Evolutionary conservation across 2,888 invertebrate genomes (phyloP), one percentile per base, ranked within the genome.

Genomic region (Pseudolycoriella hygida): DNA sequence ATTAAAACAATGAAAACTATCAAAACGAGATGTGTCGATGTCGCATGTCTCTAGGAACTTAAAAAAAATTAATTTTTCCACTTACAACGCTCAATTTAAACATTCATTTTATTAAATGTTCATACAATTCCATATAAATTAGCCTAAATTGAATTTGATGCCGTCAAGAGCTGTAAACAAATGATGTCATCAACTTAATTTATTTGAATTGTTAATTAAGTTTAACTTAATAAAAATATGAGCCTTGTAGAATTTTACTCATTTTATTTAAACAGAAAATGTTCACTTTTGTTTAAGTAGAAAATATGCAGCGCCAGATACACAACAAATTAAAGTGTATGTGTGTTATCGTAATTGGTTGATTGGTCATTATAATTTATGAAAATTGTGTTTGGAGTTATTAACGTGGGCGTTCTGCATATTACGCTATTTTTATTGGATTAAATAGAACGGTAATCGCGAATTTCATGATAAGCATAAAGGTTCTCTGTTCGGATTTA

Each of bases 81-180:
- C 14, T 17, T 38, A 17, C 38, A 25, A 25, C 25, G 25, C 25
- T 25, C 25, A 25, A 25, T 25, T 25, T 25, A 25, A 25, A 25
- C 25, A 25, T 25, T 25, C 25, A 25, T 25, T 25, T 25, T 25
- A 25, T 25, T 25, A 25, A 31, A 46, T 48, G 48, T 49, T 52
- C 50, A 52, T 50, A 52, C 52, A 52, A 50, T 52, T 52, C 44
- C 48, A 51, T 52, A 50, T 52, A 49, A 52, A 50, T 52, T 50
- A 52, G 48, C 50, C 48, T 43, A 52, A 52, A 52, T 52, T 52
- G 50, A 52, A 52, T 52, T 50, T 52, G 49, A 50, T 52, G 49
- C 50, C 47, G 47, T 50, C 50, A 48, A 49, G 38, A 43, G 43
- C 34, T 50, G 47, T 50, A 49, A 49, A 50, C 47, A 50, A 51